phyloP scores from a whole-genome alignment of 2,888 invertebrate genomes.

The Watsonalla binaria region DNA sequence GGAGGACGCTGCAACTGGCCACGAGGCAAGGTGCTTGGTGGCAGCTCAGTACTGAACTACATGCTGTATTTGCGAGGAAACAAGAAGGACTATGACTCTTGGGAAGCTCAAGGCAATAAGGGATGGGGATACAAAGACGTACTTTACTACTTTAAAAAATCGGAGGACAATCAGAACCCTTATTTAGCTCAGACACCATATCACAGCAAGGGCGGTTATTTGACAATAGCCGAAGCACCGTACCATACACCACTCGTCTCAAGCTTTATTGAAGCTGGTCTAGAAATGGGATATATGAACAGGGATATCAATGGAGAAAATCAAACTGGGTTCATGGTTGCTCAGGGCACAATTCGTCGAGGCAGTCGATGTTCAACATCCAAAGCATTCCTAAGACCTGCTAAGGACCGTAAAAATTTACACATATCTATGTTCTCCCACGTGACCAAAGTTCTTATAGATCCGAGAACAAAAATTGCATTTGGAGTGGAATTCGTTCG shows the following conservation, averaged over 20 bases:
- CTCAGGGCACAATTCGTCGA: constrained; percentile 87
- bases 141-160: constrained; percentile 92
- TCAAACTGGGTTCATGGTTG: constrained; percentile 93
- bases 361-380: constrained; percentile 93
- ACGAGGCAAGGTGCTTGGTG: constrained; percentile 94
- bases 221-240: constrained; percentile 92
- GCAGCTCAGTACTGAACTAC: constrained; percentile 92
- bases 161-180: constrained; percentile 93
- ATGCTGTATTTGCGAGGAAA: constrained; percentile 96
- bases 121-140: constrained; percentile 93
- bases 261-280: constrained; percentile 89
- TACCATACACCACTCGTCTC: constrained; percentile 90
- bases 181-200: constrained; percentile 88
- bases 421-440: constrained; percentile 91
- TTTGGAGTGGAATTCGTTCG: constrained; percentile 90
- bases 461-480: constrained; percentile 85
- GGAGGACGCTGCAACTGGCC: constrained; percentile 93
- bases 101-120: constrained; percentile 91
- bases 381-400: constrained; percentile 91
- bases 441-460: constrained; percentile 86
- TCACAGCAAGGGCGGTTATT: constrained; percentile 88
- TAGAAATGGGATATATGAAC: constrained; percentile 90
- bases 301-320: constrained; percentile 92
- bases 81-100: constrained; percentile 91
- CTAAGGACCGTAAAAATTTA: constrained; percentile 87